Percentiles rank a stretch among this genome's conserved stretches.
These are phyloP conservation scores for Panagrolaimus sp. DNA, from an alignment of 1,140 invertebrate species.

Conservation along the genomic window DNA sequence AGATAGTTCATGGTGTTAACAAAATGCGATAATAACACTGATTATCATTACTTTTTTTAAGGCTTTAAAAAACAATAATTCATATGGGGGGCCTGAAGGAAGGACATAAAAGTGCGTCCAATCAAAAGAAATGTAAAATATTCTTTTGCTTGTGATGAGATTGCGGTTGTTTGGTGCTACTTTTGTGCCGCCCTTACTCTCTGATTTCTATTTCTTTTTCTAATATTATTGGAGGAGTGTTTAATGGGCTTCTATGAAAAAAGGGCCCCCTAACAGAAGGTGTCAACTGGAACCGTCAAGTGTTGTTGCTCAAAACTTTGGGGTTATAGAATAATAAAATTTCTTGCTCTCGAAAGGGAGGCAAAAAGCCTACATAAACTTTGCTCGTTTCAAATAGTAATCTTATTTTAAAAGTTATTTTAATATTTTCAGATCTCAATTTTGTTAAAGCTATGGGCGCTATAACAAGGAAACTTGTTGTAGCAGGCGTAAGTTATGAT, in stretches of 20 bases:
- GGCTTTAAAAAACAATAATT: too few species aligned
- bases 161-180: neutral
- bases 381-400: neutral
- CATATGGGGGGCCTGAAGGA: too few species aligned
- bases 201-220: neutral
- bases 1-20: too few species aligned
- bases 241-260: neutral
- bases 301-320: slow-evolving; percentile 1
- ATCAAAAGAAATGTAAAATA: neutral
- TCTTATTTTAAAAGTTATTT: neutral
- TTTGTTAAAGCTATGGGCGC: neutral
- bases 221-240: slow-evolving; percentile 3
- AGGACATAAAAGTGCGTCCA: neutral
- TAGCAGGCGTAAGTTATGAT: slow-evolving; percentile 4
- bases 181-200: neutral
- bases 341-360: slow-evolving; percentile 1
- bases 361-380: neutral
- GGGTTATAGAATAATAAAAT: neutral
- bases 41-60: too few species aligned
- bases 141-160: neutral
- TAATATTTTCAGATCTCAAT: neutral
- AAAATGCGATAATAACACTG: too few species aligned
- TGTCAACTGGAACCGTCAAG: slow-evolving; percentile 13
- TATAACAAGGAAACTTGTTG: neutral
- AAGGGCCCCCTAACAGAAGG: neutral